Evolutionary conservation across 2,888 invertebrate species (phyloP).

Genomic region (Drosophila yooni): DNA sequence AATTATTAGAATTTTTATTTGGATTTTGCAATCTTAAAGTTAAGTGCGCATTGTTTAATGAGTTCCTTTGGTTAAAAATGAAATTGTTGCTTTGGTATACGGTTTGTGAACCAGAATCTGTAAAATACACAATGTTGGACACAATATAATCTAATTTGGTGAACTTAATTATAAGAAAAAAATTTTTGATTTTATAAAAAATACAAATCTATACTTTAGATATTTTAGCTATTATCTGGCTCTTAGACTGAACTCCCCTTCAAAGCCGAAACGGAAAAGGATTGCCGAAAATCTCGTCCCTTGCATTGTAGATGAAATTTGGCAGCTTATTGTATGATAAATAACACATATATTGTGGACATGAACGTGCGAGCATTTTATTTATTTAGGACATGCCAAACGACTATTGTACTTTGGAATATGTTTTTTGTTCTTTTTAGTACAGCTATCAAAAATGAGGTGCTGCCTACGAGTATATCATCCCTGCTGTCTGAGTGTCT

Average conservation of each 20-base stretch:
- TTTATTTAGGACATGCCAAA: conserved; percentile 36
- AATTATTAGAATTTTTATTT: neutral
- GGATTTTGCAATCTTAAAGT: neutral
- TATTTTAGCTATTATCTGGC: neutral
- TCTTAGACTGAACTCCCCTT: neutral
- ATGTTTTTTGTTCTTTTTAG: conserved; percentile 13
- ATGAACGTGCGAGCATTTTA: conserved; percentile 41
- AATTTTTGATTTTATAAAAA: neutral
- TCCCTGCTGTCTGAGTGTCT: conserved; percentile 1
- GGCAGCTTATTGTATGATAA: neutral
- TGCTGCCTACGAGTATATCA: conserved; percentile 23
- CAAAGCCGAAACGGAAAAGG: neutral
- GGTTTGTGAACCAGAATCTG: neutral
- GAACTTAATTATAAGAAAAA: neutral
- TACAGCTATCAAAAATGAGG: neutral
- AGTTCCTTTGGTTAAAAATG: neutral
- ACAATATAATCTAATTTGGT: neutral
- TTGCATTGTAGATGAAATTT: neutral
- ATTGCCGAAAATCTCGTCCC: neutral
- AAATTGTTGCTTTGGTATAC: neutral
- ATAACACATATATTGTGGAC: neutral
- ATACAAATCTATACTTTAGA: neutral
- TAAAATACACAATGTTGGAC: neutral
- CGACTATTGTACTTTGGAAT: conserved; percentile 52
- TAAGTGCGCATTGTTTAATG: neutral